Evolutionary conservation across 2,888 invertebrate genomes (phyloP).

Genomic region (Euplagia quadripunctaria): DNA sequence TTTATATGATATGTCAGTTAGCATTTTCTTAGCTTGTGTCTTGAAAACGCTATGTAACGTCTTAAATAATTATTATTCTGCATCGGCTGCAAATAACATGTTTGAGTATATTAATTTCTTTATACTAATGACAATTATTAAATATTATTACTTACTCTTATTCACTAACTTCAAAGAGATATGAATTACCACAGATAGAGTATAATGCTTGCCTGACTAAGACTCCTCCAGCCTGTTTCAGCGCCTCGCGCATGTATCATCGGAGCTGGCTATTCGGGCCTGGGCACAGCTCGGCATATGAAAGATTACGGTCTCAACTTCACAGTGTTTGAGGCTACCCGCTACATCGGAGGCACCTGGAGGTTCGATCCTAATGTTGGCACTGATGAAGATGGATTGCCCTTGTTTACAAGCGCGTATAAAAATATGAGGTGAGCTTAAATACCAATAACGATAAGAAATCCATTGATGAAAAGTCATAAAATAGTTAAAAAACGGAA

Average conservation of each 20-base stretch:
- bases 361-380: constrained; percentile 90
- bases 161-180: neutral
- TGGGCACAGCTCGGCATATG: constrained; percentile 89
- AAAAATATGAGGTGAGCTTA: constrained; percentile 87
- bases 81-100: no score
- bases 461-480: neutral
- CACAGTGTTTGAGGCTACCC: constrained; percentile 90
- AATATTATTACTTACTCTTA: no score
- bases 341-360: constrained; percentile 93
- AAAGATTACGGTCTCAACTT: constrained; percentile 83
- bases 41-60: no score
- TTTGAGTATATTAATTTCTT: no score
- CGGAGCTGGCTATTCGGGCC: constrained; percentile 92
- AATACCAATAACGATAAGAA: neutral
- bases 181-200: neutral
- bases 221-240: constrained; percentile 57
- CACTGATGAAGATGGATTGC: constrained; percentile 89
- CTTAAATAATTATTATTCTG: no score
- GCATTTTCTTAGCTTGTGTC: no score
- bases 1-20: no score
- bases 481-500: neutral
- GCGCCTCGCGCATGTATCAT: constrained; percentile 84
- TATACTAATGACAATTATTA: no score
- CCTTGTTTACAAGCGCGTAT: constrained; percentile 94
- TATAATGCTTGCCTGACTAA: no score